Base-by-base conservation (phyloP, 2,888 invertebrate species). In the Girardia tigrina region DNA sequence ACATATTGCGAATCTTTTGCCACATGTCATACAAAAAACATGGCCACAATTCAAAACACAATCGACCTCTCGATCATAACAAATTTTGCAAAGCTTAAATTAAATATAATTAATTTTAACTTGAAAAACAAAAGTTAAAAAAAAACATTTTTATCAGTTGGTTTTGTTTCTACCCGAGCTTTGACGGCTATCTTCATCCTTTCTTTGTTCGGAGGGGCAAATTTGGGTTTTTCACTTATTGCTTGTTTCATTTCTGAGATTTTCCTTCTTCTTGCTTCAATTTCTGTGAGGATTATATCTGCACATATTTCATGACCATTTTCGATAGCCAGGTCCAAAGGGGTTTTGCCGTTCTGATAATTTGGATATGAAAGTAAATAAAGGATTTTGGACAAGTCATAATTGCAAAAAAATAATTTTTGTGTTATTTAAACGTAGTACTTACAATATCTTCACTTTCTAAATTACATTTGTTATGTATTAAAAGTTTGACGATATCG, bases 11-110 rank as follows among this genome's bases (percentile, higher is more conserved):
- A 56, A 56, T n/a, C n/a, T 56, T 56, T 56, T 56, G 2, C 56
- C 56, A 16, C 56, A 56, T 16, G 23, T n/a, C 56, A 56, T 56
- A 16, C 56, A 56, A 23, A 56, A 56, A 4, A 56, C 56, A 23
- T 56, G 56, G 4, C 56, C 56, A 56, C 56, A 56, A 23, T 4
- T 56, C 8, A 56, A 16, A 4, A 56, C 56, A n/a, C 56, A 56
- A n/a, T 56, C 56, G 23, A 56, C 56, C n/a, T 56, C 56, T 56
- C 56, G 4, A 16, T 56, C 56, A 23, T 56, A 56, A 56, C 56
- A 56, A 56, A 56, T 56, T 56, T 56, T 56, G 56, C 56, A 56
- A 16, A 56, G n/a, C 56, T 56, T 6, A 12, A 56, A 56, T 56
- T 12, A 16, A 12, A 12, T 36, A 36, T 36, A 36, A 36, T 36